Percentiles rank a stretch among this genome's conserved stretches.
These are phyloP conservation scores for Cheilosia vulpina DNA, from an alignment of 2,888 invertebrate genomes.

Conservation along the genomic window DNA sequence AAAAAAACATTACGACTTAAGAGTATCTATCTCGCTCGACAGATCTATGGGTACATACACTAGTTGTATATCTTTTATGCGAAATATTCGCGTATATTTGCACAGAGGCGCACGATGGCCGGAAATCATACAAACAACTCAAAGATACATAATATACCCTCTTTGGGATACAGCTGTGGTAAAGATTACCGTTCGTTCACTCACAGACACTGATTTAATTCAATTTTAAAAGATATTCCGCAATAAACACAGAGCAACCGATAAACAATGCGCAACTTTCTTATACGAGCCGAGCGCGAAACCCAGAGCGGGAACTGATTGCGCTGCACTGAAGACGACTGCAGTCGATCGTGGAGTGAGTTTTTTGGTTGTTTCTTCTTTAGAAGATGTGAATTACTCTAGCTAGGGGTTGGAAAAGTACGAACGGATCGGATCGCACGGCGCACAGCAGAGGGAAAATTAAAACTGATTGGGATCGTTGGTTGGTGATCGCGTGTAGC, in stretches of 20 bases:
- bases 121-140: constrained; percentile 15
- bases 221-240: constrained; percentile 38
- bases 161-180: not conserved
- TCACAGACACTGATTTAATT: constrained; percentile 44
- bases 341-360: constrained; percentile 18
- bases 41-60: not conserved
- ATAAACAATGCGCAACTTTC: constrained; percentile 41
- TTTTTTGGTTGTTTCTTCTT: not conserved
- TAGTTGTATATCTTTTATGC: not conserved
- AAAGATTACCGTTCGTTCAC: constrained; percentile 32
- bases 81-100: constrained; percentile 32
- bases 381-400: not conserved
- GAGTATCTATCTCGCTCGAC: not conserved
- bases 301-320: not conserved
- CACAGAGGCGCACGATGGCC: constrained; percentile 15
- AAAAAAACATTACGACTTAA: not conserved
- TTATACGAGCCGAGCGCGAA: constrained; percentile 6
- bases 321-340: constrained; percentile 8
- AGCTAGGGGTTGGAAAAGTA: constrained; percentile 14
- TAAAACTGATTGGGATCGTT: constrained; percentile 38
- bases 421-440: not conserved
- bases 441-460: constrained; percentile 34
- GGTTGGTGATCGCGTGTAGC: constrained; percentile 31
- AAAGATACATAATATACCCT: not conserved
- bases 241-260: constrained; percentile 36